Percentiles rank a stretch among this genome's conserved stretches.
Evolutionary conservation across 2,888 invertebrate species (phyloP).

Genomic region (Smittia sp.): DNA sequence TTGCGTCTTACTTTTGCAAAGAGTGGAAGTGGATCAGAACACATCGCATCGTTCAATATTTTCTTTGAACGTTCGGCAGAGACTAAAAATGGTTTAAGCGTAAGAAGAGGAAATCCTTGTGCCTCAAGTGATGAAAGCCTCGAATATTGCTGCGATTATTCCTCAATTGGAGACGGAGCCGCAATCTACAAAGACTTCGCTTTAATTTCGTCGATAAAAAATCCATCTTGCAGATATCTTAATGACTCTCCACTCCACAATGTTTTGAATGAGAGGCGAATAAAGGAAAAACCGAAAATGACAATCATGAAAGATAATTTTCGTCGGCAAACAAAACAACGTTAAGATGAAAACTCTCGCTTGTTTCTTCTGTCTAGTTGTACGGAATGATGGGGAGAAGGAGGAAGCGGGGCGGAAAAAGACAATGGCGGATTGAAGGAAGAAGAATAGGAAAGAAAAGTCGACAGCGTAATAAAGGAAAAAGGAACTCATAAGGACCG

Average conservation of each 20-base stretch:
- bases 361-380: constrained; percentile 6
- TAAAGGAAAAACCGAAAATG: constrained; percentile 28
- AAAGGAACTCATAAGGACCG: constrained; percentile 3
- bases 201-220: not conserved
- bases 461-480: not conserved
- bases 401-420: not conserved
- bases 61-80: too few relatives aligned
- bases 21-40: too few relatives aligned
- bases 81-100: too few relatives aligned
- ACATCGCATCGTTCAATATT: too few relatives aligned
- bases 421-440: not conserved
- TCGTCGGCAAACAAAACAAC: constrained; percentile 9
- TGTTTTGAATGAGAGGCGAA: not conserved
- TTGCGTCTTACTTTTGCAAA: not conserved
- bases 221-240: not conserved
- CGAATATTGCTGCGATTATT: too few relatives aligned
- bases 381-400: not conserved
- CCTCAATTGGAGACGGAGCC: too few relatives aligned
- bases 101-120: too few relatives aligned
- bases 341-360: not conserved
- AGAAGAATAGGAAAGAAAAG: not conserved
- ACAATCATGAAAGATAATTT: constrained; percentile 41
- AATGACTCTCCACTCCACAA: not conserved
- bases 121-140: too few relatives aligned
- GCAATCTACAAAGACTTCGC: too few relatives aligned